Evolutionary conservation across 2,888 invertebrate species (phyloP).

Genomic region (Lasioglossum lativentre): DNA sequence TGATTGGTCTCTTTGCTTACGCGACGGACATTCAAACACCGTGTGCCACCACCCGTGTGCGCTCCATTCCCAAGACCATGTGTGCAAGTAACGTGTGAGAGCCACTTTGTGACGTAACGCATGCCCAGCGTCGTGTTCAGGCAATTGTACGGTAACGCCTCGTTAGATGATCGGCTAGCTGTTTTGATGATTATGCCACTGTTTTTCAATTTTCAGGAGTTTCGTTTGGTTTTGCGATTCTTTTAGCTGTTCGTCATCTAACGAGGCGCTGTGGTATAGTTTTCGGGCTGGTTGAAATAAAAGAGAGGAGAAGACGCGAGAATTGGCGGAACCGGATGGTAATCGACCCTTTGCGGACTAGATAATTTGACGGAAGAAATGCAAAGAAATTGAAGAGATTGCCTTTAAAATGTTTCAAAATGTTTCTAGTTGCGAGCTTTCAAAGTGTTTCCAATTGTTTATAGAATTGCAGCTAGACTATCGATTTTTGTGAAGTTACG

Average conservation of each 20-base stretch:
- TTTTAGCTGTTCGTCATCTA: neutral
- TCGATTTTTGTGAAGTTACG: no score
- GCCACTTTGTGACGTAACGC: slow-evolving; percentile 29
- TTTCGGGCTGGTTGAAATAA: slow-evolving; percentile 4
- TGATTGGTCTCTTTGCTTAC: slow-evolving; percentile 39
- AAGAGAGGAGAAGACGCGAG: neutral
- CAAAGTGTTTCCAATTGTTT: no score
- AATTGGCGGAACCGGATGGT: neutral
- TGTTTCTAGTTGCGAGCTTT: no score
- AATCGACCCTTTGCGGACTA: neutral
- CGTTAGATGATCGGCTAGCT: neutral
- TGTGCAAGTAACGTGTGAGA: slow-evolving; percentile 62
- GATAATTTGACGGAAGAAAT: no score
- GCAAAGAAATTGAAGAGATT: no score
- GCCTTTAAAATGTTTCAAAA: no score
- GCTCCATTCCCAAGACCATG: slow-evolving; percentile 60
- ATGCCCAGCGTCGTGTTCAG: slow-evolving; percentile 57
- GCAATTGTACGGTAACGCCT: slow-evolving; percentile 32
- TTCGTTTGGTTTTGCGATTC: neutral
- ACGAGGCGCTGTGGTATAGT: neutral
- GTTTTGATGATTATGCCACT: neutral
- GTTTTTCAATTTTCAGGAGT: accelerated
- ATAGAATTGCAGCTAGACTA: no score
- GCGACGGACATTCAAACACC: slow-evolving; percentile 34
- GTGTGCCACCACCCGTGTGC: slow-evolving; percentile 55